phyloP scores from a whole-genome alignment of 2,888 invertebrate genomes.

The Drosophila helvetica region DNA sequence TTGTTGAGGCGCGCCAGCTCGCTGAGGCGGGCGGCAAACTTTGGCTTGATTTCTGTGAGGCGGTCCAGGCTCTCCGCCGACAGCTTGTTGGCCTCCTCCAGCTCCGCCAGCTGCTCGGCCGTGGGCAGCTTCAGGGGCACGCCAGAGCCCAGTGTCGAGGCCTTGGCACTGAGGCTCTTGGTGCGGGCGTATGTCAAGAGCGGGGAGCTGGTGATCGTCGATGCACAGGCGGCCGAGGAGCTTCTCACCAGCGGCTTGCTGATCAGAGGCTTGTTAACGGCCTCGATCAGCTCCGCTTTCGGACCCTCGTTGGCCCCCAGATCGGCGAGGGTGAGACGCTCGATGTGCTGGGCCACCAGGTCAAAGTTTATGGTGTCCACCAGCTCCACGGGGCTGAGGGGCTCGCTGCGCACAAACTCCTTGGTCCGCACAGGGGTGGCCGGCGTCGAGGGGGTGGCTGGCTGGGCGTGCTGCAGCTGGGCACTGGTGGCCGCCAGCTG shows the following conservation, averaged over 20 bases:
- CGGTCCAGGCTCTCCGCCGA: slow-evolving; percentile 82
- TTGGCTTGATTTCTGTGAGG: slow-evolving; percentile 81
- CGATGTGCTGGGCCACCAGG: slow-evolving; percentile 69
- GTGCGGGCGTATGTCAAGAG: slow-evolving; percentile 82
- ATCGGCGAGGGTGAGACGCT: slow-evolving; percentile 63
- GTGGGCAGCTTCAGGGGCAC: slow-evolving; percentile 76
- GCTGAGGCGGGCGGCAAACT: slow-evolving; percentile 74
- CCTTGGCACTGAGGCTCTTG: slow-evolving; percentile 76
- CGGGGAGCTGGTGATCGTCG: slow-evolving; percentile 67
- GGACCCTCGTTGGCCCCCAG: slow-evolving; percentile 38
- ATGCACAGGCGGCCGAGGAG: slow-evolving; percentile 71
- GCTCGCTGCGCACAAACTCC: slow-evolving; percentile 74
- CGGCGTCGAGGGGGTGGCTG: slow-evolving; percentile 24
- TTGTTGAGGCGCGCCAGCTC: slow-evolving; percentile 82
- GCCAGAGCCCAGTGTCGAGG: slow-evolving; percentile 73
- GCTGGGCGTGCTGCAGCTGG: slow-evolving; percentile 46
- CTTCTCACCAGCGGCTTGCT: slow-evolving; percentile 75
- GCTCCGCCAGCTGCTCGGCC: slow-evolving; percentile 74
- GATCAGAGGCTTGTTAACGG: slow-evolving; percentile 76
- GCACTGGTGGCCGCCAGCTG: slow-evolving; percentile 61
- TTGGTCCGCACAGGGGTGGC: slow-evolving; percentile 47
- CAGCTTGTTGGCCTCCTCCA: slow-evolving; percentile 80
- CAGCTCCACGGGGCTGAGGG: slow-evolving; percentile 62
- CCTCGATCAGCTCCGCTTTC: slow-evolving; percentile 60
- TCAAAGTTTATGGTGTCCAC: slow-evolving; percentile 74